Percentiles rank a stretch among this genome's conserved stretches.
These are phyloP conservation scores for Cavia porcellus DNA, from an alignment of 2,113 vertebrate genomes.

Conservation along the genomic window DNA sequence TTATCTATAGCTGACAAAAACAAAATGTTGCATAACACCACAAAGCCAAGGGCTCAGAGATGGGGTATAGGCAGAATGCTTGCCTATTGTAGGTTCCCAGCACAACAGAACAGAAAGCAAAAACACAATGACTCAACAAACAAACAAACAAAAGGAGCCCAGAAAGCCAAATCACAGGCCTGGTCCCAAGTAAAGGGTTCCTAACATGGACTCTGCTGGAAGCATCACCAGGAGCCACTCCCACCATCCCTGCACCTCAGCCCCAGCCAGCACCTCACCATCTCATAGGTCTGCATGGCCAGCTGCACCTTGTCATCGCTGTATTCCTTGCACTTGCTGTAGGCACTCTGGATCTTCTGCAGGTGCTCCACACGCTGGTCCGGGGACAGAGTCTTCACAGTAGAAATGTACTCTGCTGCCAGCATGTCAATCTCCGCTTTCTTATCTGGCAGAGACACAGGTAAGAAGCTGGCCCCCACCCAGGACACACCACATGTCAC, in stretches of 20 bases:
- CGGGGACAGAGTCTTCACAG: slow-evolving; percentile 92
- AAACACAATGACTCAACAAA: background rate
- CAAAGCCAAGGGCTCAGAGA: background rate
- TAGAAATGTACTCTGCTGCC: slow-evolving; percentile 95
- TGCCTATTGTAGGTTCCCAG: background rate
- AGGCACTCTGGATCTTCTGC: slow-evolving; percentile 96
- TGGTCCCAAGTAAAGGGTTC: background rate
- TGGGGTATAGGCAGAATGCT: background rate
- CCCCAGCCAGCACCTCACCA: slow-evolving; percentile 89
- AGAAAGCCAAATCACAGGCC: background rate
- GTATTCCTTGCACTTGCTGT: slow-evolving; percentile 97
- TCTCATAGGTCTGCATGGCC: slow-evolving; percentile 99
- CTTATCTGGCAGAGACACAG: slow-evolving; percentile 90
- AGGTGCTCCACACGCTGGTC: slow-evolving; percentile 95
- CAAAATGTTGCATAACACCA: background rate
- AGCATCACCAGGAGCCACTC: background rate
- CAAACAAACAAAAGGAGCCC: background rate
- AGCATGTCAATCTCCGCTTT: slow-evolving; percentile 96
- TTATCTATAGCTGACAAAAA: background rate
- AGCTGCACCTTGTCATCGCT: slow-evolving; percentile 99
- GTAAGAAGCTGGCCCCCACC: background rate
- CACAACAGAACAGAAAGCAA: background rate
- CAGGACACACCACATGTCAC: background rate
- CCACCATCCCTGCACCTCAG: background rate
- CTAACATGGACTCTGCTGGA: background rate